Conservation (phyloP, 2,797 vertebrate species). For the Hozukius guyotensis region DNA sequence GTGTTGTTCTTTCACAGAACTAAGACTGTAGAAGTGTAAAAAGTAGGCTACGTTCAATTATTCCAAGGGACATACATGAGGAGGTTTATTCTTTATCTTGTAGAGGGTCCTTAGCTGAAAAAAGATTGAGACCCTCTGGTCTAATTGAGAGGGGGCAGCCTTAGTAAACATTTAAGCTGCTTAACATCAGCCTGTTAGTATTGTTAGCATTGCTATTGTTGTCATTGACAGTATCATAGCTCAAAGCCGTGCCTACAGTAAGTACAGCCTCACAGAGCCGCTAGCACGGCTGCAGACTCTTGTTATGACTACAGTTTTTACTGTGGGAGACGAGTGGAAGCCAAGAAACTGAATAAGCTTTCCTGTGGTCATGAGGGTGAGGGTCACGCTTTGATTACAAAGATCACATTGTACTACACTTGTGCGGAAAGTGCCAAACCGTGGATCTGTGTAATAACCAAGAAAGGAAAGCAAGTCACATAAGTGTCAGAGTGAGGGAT, state of each 20-base stretch:
- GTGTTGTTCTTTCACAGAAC: too few relatives aligned
- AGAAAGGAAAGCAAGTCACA: constrained; percentile 50
- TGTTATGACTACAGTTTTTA: constrained; percentile 6
- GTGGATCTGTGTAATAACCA: constrained; percentile 41
- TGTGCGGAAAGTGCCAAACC: constrained; percentile 40
- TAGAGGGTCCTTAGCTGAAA: too few relatives aligned
- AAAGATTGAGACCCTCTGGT: too few relatives aligned
- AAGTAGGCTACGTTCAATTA: too few relatives aligned
- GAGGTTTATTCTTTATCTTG: too few relatives aligned
- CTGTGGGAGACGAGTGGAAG: constrained; percentile 32
- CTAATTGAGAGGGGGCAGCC: too few relatives aligned
- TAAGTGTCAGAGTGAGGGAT: constrained; percentile 60
- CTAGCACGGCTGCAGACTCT: not conserved
- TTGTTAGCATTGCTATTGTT: not conserved
- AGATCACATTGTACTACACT: constrained; percentile 64
- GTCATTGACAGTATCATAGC: not conserved
- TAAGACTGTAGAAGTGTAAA: too few relatives aligned
- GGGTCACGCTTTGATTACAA: constrained; percentile 66
- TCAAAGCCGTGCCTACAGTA: not conserved
- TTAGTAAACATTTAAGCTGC: not conserved
- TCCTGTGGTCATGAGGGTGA: constrained; percentile 17
- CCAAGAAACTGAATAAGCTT: constrained; percentile 30
- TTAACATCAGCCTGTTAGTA: not conserved
- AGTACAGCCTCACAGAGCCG: not conserved
- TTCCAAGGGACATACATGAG: too few relatives aligned